Evolutionary conservation across 2,888 invertebrate species (phyloP), one percentile per base, ranked within the genome.

Genomic region (Matsumyia berberina): DNA sequence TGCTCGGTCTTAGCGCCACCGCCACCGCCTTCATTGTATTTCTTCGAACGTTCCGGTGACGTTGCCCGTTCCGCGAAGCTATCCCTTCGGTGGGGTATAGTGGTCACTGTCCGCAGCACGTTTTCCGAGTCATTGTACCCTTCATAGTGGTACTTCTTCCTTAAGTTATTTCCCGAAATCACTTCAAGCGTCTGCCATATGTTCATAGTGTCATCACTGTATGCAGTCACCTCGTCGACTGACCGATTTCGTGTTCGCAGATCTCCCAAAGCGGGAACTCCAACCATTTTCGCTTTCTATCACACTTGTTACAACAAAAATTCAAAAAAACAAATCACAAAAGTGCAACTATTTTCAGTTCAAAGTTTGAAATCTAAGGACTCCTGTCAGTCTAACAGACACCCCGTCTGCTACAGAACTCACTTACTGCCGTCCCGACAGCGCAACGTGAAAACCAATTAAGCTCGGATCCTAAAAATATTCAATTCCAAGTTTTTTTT

Each of bases 161-260:
- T 88, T 7, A 90, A 86, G 80, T 88, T 89, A 11, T 89, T 51
- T 0, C 89, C 88, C 86, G 91, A 90, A 2, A 91, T 88, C 55
- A 89, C 89, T 69, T 91, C 91, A 6, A 91, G 86, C 44, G 91
- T 90, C 69, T 91, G 91, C 91, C 91, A 91, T 39, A 91, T 89
- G 80, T 90, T 91, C 90, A 91, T 90, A 76, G 88, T 89, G 88
- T 90, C 90, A 87, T 89, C 81, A 88, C 89, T 87, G 88, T 89
- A 89, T 86, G 88, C 88, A 87, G 88, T 88, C 86, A 90, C 89
- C 77, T 89, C 88, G 70, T 89, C 90, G 88, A 90, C 91, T 91
- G 90, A 89, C 90, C 90, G 90, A 66, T 76, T 79, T 74, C 85
- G 62, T 12, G 15, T 19, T 70, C 53, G 44, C 33, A 70, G 33